Conservation (phyloP, 2,113 vertebrate genomes). For the Glareola pratincola region DNA sequence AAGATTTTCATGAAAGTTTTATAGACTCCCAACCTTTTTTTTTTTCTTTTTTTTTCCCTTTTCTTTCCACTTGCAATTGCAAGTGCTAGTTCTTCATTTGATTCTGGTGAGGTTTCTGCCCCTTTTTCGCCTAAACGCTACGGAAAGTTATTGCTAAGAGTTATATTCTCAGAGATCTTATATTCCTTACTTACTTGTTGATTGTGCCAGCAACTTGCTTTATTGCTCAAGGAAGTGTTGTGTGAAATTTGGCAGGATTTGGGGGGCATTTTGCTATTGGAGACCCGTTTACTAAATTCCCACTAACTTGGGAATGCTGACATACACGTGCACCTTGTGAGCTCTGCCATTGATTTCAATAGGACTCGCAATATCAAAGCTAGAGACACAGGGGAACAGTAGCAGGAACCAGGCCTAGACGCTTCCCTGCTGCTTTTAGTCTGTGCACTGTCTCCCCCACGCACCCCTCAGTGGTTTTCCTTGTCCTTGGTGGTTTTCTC, state of each 20-base stretch:
- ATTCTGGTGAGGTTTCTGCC: neutral
- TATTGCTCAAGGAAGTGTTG: neutral
- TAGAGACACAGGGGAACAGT: neutral
- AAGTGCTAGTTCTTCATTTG: neutral
- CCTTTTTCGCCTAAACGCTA: neutral
- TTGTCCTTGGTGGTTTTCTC: neutral
- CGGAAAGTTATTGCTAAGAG: neutral
- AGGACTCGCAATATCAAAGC: neutral
- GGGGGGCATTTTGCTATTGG: neutral
- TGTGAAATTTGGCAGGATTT: neutral
- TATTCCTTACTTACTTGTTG: neutral
- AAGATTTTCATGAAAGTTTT: neutral
- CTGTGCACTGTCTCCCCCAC: neutral
- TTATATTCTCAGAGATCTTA: neutral
- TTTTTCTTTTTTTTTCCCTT: neutral
- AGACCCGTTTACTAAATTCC: neutral
- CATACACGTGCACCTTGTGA: neutral
- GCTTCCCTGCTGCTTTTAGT: slow-evolving; percentile 40
- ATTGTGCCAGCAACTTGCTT: neutral
- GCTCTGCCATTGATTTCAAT: neutral
- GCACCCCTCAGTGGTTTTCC: neutral
- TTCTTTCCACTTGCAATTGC: neutral
- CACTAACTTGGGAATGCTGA: neutral
- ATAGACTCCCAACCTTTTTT: neutral
- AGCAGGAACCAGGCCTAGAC: neutral